These are phyloP conservation scores for Solenopsis invicta DNA, from an alignment of 1,140 invertebrate genomes.

Conservation along the genomic window DNA sequence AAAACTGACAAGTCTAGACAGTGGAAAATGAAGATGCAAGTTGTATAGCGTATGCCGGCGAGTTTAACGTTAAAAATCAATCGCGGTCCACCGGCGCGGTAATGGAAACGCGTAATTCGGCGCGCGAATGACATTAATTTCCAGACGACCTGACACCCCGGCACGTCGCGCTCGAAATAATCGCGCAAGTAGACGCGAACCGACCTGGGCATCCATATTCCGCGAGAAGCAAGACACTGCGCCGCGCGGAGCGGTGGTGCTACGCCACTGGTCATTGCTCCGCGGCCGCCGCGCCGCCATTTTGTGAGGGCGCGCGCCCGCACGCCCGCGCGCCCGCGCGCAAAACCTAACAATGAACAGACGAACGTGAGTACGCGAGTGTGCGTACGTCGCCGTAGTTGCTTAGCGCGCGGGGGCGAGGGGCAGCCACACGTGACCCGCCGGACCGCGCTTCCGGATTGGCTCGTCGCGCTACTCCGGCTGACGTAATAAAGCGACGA, in stretches of 20 bases:
- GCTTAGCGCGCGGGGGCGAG: conserved; percentile 52
- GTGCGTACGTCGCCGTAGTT: conserved; percentile 28
- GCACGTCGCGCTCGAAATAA: conserved; percentile 51
- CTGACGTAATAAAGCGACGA: conserved; percentile 73
- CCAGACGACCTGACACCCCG: conserved; percentile 47
- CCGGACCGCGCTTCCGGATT: conserved; percentile 59
- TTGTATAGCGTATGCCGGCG: not conserved
- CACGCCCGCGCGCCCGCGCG: conserved; percentile 48
- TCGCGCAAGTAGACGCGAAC: conserved; percentile 54
- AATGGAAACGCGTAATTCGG: conserved; percentile 57
- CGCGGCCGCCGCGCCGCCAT: too few species aligned
- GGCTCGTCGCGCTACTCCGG: conserved; percentile 45
- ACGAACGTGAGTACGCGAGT: conserved; percentile 16
- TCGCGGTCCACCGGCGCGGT: conserved; percentile 39
- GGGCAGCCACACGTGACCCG: conserved; percentile 70
- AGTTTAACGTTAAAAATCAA: conserved; percentile 56
- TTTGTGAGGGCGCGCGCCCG: too few species aligned
- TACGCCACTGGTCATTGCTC: too few species aligned
- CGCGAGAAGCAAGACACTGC: conserved; percentile 21
- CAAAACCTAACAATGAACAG: not conserved
- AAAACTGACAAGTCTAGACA: conserved; percentile 39
- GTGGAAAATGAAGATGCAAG: conserved; percentile 51
- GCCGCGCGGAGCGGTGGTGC: not conserved
- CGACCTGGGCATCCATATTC: conserved; percentile 49
- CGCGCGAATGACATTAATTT: conserved; percentile 60